A percentile compares a stretch with the other conserved stretches of the same genome.
phyloP scores from a whole-genome alignment of 2,888 invertebrate species.

The Latheticus oryzae region DNA sequence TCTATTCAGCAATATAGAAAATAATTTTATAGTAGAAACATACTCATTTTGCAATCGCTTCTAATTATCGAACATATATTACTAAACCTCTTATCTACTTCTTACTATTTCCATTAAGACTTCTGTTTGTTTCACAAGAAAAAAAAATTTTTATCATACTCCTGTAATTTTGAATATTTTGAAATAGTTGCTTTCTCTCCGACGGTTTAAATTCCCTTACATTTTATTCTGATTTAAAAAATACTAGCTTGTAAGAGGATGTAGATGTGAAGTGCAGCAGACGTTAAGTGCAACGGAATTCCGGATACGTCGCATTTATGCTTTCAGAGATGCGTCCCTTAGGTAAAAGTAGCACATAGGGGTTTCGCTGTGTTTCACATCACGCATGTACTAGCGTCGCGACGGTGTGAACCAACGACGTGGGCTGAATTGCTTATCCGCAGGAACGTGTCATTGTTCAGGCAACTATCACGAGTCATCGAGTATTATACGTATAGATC shows the following conservation, averaged over 20 bases:
- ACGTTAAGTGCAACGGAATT: slow-evolving; percentile 43
- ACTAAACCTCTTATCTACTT: too few species aligned
- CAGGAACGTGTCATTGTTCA: slow-evolving; percentile 36
- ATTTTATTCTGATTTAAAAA: too few species aligned
- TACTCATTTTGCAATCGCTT: too few species aligned
- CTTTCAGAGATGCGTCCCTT: slow-evolving; percentile 45
- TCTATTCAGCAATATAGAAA: background rate
- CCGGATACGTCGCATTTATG: slow-evolving; percentile 42
- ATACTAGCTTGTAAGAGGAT: background rate
- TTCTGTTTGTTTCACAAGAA: too few species aligned
- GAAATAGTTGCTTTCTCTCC: too few species aligned
- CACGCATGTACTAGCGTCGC: slow-evolving; percentile 47
- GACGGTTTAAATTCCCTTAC: too few species aligned
- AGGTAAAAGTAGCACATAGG: slow-evolving; percentile 46
- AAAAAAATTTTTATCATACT: too few species aligned
- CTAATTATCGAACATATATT: too few species aligned
- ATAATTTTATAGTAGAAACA: too few species aligned
- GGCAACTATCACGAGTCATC: slow-evolving; percentile 33
- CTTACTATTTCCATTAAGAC: too few species aligned
- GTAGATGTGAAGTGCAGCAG: slow-evolving; percentile 16
- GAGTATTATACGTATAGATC: slow-evolving; percentile 31
- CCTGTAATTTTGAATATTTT: too few species aligned
- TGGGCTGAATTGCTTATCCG: slow-evolving; percentile 43
- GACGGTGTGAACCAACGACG: slow-evolving; percentile 47
- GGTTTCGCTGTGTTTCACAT: slow-evolving; percentile 44